Base-by-base conservation (phyloP, 1,140 invertebrate species). In the Lineus longissimus region DNA sequence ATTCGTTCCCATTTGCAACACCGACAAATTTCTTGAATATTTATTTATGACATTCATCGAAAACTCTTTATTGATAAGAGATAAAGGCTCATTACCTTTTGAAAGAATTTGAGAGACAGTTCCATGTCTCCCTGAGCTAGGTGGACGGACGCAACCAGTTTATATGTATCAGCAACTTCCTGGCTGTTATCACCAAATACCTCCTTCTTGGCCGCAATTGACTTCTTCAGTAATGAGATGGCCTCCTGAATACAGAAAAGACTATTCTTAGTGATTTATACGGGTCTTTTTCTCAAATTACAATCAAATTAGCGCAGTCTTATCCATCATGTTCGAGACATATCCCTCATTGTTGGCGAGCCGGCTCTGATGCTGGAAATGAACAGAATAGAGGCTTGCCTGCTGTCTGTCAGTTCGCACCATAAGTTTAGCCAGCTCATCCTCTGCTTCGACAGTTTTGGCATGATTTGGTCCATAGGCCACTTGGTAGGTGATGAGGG, bases 111-210 rank as follows among this genome's bases (percentile, higher is more conserved):
- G 9, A 81, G 65, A 9, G 77, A 72, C 30, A 70, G 71, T 47
- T 78, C 76, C 22, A 74, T 71, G 62, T 70, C 71, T 11, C 76
- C 75, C 47, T 76, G 69, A 2, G 79, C 70, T 19, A 81, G 62
- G 55, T 78, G 70, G 0, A 78, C 64, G 7, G 76, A 77, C 19
- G 74, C 79, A 25, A 79, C 77, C 9, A 79, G 68, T 62, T 78
- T 78, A 59, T 76, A 71, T 7, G 77, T 79, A 40, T 79, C 77
- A 1, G 76, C 73, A 17, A 79, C 76, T 47, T 68, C 65, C 17
- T 74, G 72, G 11, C 77, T 78, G 61, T 75, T 76, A 27, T 81
- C 78, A 9, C 78, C 78, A 64, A 69, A 78, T 9, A 71, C 69
- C 47, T 79, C 75, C 62, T 64, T 67, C 64, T 79, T 79, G 1